Percentiles rank a stretch among this genome's conserved stretches.
Conservation (phyloP, 2,888 invertebrate genomes). For the Rhamphomyia laevipes region DNA sequence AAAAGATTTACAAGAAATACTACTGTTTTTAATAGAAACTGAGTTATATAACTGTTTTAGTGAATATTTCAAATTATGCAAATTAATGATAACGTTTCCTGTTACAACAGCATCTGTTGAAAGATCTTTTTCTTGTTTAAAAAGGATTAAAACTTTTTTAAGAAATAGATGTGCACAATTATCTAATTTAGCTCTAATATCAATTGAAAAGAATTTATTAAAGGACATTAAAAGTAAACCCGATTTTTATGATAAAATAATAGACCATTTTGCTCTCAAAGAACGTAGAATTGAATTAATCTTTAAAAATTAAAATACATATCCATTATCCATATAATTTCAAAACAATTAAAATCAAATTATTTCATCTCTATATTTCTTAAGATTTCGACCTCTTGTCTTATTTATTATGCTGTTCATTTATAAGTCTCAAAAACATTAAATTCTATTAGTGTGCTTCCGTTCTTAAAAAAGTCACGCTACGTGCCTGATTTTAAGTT, state of each 20-base stretch:
- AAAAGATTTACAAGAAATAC: neutral
- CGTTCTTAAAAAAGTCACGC: no score
- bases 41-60: neutral
- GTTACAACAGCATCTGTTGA: neutral
- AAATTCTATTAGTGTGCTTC: no score
- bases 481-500: no score
- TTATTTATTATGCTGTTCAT: no score
- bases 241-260: neutral
- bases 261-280: neutral
- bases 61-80: neutral
- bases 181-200: constrained; percentile 2
- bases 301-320: no score
- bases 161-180: neutral
- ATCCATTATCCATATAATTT: no score
- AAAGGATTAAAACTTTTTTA: constrained; percentile 2
- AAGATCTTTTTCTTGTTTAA: neutral
- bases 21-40: neutral
- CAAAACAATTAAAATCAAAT: no score
- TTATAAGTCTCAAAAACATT: no score
- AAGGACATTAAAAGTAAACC: neutral
- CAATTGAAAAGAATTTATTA: neutral
- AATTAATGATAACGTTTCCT: constrained; percentile 1
- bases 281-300: neutral
- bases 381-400: no score
- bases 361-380: no score